phyloP scores from a whole-genome alignment of 1,140 invertebrate species.

The Drosophila hydei region DNA sequence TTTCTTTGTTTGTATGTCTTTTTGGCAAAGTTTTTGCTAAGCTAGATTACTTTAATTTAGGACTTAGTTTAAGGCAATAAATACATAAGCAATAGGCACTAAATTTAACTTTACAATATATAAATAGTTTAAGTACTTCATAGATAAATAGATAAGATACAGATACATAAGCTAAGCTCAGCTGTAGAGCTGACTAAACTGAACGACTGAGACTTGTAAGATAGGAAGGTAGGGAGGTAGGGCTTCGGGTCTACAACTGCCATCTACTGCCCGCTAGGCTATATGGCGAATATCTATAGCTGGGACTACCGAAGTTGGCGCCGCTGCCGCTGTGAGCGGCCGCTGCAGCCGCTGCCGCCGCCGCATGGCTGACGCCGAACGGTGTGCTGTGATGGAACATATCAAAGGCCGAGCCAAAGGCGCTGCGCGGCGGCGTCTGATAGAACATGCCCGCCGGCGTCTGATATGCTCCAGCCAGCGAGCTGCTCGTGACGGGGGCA shows the following conservation, averaged over 20 bases:
- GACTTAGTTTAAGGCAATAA: conserved; percentile 75
- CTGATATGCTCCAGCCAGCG: conserved; percentile 74
- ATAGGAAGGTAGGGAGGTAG: background rate
- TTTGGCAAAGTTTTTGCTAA: conserved; percentile 55
- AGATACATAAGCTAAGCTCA: conserved; percentile 44
- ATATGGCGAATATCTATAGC: conserved; percentile 83
- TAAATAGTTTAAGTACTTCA: conserved; percentile 38
- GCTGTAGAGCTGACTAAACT: conserved; percentile 14
- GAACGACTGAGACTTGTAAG: background rate
- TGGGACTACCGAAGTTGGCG: conserved; percentile 76
- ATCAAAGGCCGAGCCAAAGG: conserved; percentile 83
- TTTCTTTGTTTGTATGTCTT: conserved; percentile 7
- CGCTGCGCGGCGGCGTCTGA: conserved; percentile 78
- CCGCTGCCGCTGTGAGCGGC: conserved; percentile 43
- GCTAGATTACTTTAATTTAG: conserved; percentile 66
- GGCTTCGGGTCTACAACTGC: conserved; percentile 69
- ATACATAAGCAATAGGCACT: conserved; percentile 72
- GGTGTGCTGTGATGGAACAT: conserved; percentile 84
- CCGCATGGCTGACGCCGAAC: conserved; percentile 71
- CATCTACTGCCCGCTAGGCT: conserved; percentile 82
- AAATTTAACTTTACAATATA: conserved; percentile 58
- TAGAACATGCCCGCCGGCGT: conserved; percentile 79
- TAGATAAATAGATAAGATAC: conserved; percentile 38
- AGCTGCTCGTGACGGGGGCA: conserved; percentile 27
- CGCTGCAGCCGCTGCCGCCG: conserved; percentile 60